A percentile compares a stretch with the other conserved stretches of the same genome.
These are phyloP conservation scores for Nylanderia fulva DNA, from an alignment of 1,140 invertebrate genomes.

Conservation along the genomic window DNA sequence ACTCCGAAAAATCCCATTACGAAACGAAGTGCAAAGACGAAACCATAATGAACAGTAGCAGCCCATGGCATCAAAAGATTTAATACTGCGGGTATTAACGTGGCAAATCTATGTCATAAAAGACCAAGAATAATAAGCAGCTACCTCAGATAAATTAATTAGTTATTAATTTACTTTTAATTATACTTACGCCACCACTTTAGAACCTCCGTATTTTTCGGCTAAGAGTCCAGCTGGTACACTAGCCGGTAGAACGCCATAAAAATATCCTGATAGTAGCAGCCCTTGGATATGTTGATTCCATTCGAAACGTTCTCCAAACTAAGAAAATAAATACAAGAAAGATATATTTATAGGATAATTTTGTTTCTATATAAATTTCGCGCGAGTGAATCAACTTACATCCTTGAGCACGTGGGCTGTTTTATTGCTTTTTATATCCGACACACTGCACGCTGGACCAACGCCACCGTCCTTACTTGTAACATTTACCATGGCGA, in stretches of 20 bases:
- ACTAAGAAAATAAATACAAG: slow-evolving; percentile 76
- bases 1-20: slow-evolving; percentile 89
- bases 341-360: background rate
- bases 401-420: slow-evolving; percentile 66
- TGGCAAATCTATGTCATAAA: slow-evolving; percentile 84
- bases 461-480: slow-evolving; percentile 61
- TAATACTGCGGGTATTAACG: slow-evolving; percentile 89
- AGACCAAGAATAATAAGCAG: background rate
- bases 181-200: slow-evolving; percentile 88
- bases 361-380: slow-evolving; percentile 40
- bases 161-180: slow-evolving; percentile 3
- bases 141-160: background rate
- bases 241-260: slow-evolving; percentile 86
- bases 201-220: slow-evolving; percentile 90
- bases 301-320: slow-evolving; percentile 88
- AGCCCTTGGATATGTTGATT: slow-evolving; percentile 88
- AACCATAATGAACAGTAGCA: slow-evolving; percentile 87
- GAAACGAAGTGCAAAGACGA: slow-evolving; percentile 88
- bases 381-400: slow-evolving; percentile 60
- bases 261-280: slow-evolving; percentile 90
- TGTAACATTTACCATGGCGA: slow-evolving; percentile 88
- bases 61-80: slow-evolving; percentile 90
- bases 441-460: slow-evolving; percentile 22
- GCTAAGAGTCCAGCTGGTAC: slow-evolving; percentile 90
- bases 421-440: slow-evolving; percentile 17